Evolutionary conservation across 2,113 vertebrate species (phyloP).

Genomic region (Eurystomus gularis): DNA sequence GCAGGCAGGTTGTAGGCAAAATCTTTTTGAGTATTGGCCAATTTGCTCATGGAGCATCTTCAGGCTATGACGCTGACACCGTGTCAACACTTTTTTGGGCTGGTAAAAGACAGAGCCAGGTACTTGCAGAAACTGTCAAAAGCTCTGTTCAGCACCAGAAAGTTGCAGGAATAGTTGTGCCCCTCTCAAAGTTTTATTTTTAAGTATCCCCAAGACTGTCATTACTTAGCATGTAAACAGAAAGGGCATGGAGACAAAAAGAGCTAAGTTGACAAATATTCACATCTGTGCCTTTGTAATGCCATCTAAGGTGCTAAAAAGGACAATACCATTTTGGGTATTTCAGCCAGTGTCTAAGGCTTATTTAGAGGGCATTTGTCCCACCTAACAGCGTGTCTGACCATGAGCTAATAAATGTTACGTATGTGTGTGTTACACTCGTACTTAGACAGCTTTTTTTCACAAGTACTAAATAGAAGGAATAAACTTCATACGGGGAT

Average conservation of each 20-base stretch:
- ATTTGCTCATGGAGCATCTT: background rate
- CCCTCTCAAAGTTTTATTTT: background rate
- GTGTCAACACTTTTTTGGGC: background rate
- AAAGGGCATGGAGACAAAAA: background rate
- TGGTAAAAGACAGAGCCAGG: background rate
- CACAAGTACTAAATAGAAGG: background rate
- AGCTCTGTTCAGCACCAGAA: background rate
- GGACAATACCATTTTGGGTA: background rate
- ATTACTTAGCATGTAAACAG: background rate
- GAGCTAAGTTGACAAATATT: background rate
- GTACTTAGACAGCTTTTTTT: background rate
- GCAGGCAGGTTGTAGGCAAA: background rate
- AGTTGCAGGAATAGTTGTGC: background rate
- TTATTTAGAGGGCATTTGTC: background rate
- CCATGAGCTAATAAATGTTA: background rate
- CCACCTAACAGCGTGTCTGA: background rate
- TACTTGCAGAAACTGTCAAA: background rate
- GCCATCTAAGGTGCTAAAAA: background rate
- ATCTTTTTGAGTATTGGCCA: background rate
- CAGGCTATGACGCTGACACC: background rate
- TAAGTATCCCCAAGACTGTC: background rate
- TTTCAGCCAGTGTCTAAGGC: background rate
- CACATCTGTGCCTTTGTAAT: background rate
- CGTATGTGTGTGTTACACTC: accelerated
- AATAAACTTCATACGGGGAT: background rate